These are phyloP conservation scores for Danaus plexippus DNA, from an alignment of 1,140 invertebrate genomes.

Conservation along the genomic window DNA sequence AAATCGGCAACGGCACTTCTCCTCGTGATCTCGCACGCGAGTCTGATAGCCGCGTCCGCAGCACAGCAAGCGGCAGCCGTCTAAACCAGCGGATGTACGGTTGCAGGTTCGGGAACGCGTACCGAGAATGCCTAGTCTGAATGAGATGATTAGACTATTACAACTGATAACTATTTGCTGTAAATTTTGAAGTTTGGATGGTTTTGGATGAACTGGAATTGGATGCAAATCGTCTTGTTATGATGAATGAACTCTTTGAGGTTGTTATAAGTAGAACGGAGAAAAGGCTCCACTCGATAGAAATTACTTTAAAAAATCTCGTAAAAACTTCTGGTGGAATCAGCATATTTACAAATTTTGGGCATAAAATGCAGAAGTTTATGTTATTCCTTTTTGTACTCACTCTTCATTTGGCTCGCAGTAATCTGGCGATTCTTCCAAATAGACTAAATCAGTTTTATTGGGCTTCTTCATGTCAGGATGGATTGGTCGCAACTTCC, in stretches of 20 bases:
- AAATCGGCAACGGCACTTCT: conserved; percentile 94
- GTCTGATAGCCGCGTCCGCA: conserved; percentile 95
- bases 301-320: too few relatives aligned
- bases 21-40: conserved; percentile 84
- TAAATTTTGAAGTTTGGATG: too few relatives aligned
- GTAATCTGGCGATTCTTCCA: conserved; percentile 89
- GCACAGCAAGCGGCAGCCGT: conserved; percentile 88
- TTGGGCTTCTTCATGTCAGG: conserved; percentile 85
- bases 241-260: too few relatives aligned
- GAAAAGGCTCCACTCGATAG: too few relatives aligned
- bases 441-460: conserved; percentile 86
- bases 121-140: conserved; percentile 84
- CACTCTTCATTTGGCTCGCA: conserved; percentile 89
- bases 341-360: too few relatives aligned
- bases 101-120: conserved; percentile 89
- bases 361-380: too few relatives aligned
- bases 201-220: too few relatives aligned
- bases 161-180: too few relatives aligned
- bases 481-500: conserved; percentile 79
- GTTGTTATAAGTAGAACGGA: too few relatives aligned
- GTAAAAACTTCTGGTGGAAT: too few relatives aligned
- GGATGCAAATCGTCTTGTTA: too few relatives aligned
- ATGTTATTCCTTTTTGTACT: conserved; percentile 32
- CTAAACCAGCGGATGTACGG: conserved; percentile 82
- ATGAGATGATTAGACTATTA: conserved; percentile 20